Evolutionary conservation across 53 echinoderm and acorn worm species (phyloP).

Genomic region (Crossaster papposus): DNA sequence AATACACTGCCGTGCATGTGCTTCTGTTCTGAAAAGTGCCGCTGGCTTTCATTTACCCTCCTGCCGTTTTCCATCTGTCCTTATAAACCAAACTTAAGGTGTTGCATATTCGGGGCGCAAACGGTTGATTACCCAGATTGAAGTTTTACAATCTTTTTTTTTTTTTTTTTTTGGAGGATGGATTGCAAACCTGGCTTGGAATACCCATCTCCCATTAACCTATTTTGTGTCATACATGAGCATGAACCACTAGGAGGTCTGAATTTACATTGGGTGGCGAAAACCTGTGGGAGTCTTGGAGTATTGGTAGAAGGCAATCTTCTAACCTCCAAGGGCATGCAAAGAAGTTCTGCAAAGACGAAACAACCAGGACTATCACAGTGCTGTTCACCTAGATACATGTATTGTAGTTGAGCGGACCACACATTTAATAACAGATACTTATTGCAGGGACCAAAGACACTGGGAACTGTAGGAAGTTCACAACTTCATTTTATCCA

Average conservation of each 20-base stretch:
- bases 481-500: too few species aligned
- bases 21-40: background rate
- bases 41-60: background rate
- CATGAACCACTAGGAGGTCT: background rate
- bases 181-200: background rate
- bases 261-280: background rate
- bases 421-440: too few species aligned
- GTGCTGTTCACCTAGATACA: too few species aligned
- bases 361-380: too few species aligned
- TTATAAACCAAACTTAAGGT: background rate
- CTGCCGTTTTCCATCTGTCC: background rate
- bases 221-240: background rate
- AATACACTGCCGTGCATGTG: background rate
- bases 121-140: background rate
- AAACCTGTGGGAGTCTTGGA: background rate
- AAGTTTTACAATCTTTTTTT: background rate
- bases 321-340: background rate
- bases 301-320: background rate
- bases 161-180: background rate
- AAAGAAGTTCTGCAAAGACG: background rate
- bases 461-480: too few species aligned
- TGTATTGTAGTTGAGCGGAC: too few species aligned
- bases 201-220: constrained; percentile 6
- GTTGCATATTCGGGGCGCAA: background rate
- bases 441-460: too few species aligned